phyloP scores from a whole-genome alignment of 2,888 invertebrate genomes.

The Drosophila anomelani region DNA sequence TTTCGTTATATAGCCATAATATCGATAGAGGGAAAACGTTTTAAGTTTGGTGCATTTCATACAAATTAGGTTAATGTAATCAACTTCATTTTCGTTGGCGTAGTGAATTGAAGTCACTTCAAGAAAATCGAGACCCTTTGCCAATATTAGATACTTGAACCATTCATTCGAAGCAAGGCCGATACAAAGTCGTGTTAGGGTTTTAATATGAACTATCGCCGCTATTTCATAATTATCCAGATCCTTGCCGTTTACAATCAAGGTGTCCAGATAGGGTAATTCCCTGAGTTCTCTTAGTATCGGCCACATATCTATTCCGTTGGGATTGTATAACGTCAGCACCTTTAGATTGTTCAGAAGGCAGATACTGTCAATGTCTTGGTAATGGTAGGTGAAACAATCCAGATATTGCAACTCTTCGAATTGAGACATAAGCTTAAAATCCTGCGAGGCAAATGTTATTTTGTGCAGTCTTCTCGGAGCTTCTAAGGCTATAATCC shows the following conservation, averaged over 20 bases:
- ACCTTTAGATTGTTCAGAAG: neutral
- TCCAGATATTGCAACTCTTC: neutral
- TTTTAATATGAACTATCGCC: neutral
- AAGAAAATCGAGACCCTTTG: neutral
- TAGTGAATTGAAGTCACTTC: neutral
- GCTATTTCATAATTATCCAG: conserved; percentile 1
- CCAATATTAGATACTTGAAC: neutral
- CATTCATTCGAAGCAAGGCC: neutral
- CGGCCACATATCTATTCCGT: neutral
- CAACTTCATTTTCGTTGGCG: neutral
- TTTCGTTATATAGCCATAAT: conserved; percentile 8
- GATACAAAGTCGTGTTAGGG: neutral
- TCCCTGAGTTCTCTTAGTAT: neutral
- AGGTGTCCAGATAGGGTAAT: neutral
- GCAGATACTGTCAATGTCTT: neutral
- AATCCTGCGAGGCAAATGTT: conserved; percentile 3
- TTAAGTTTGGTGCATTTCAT: neutral
- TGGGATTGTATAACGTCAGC: neutral
- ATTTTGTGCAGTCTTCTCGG: neutral
- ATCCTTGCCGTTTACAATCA: neutral
- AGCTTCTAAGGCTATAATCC: neutral
- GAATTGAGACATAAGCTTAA: conserved; percentile 4
- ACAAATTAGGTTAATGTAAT: neutral
- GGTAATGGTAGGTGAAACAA: neutral
- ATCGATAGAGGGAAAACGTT: neutral